Percentiles rank a stretch among this genome's conserved stretches.
These are phyloP conservation scores for Sphaerophoria rueppellii DNA, from an alignment of 2,888 invertebrate genomes.

Conservation along the genomic window DNA sequence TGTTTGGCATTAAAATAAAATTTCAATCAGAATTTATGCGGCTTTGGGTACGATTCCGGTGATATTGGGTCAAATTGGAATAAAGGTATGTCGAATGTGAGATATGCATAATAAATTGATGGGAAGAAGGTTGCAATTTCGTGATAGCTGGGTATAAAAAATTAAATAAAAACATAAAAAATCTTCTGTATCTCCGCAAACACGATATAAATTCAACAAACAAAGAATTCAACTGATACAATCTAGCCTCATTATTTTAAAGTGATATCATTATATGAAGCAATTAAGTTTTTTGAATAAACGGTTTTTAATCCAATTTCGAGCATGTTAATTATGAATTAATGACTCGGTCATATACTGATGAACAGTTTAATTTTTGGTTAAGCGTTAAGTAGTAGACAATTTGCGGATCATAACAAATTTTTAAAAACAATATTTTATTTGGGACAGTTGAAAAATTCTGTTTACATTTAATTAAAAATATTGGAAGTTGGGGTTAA, in stretches of 20 bases:
- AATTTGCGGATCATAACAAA: conserved; percentile 1
- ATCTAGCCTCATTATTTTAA: conserved; percentile 53
- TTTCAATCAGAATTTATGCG: conserved; percentile 63
- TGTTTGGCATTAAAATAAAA: conserved; percentile 62
- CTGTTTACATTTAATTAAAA: no score
- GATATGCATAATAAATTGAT: conserved; percentile 34
- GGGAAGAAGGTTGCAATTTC: conserved; percentile 15
- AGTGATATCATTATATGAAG: conserved; percentile 36
- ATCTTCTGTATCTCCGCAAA: conserved; percentile 9
- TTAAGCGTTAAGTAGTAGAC: neutral
- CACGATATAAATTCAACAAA: conserved; percentile 39
- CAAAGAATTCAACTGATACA: conserved; percentile 49
- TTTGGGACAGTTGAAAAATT: no score
- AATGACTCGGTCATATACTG: conserved; percentile 14
- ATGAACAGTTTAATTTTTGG: conserved; percentile 19
- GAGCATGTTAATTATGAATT: conserved; percentile 41
- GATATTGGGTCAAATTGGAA: conserved; percentile 34
- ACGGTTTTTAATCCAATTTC: conserved; percentile 43
- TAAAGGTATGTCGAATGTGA: neutral
- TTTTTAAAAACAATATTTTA: no score
- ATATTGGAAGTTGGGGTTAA: no score
- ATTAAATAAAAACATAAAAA: neutral
- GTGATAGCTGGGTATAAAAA: conserved; percentile 9
- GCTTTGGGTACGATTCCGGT: neutral
- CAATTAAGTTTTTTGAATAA: conserved; percentile 47